Percentiles rank a stretch among this genome's conserved stretches.
Evolutionary conservation across 2,797 vertebrate genomes (phyloP).

Genomic region (Acridotheres tristis): DNA sequence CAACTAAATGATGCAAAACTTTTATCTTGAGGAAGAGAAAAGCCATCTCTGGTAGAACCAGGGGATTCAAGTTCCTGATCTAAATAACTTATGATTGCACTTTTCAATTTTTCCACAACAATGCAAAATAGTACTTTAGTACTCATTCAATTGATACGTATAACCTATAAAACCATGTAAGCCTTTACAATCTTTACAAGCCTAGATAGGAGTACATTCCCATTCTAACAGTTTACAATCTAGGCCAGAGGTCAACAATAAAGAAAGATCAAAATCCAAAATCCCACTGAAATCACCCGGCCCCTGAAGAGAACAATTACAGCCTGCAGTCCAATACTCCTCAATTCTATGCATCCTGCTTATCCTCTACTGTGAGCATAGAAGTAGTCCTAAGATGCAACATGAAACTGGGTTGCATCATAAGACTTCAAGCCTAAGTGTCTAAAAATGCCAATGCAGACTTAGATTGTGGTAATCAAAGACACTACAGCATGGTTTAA

Average conservation of each 20-base stretch:
- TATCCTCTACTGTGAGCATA: neutral
- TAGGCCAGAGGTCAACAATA: neutral
- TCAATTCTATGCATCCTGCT: accelerated
- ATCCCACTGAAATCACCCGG: neutral
- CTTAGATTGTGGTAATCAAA: neutral
- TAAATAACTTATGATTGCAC: neutral
- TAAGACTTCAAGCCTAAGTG: neutral
- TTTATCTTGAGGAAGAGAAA: neutral
- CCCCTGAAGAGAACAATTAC: neutral
- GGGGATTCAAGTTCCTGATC: neutral
- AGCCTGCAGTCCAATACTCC: neutral
- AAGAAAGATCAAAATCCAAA: neutral
- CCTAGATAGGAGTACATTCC: neutral
- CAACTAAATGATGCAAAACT: neutral
- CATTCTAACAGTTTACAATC: neutral
- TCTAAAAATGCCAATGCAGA: neutral
- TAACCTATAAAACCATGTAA: neutral
- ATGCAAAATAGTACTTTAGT: neutral
- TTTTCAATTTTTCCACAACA: neutral
- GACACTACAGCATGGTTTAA: neutral
- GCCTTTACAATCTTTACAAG: neutral
- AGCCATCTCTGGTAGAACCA: neutral
- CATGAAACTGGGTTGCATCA: neutral
- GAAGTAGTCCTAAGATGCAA: neutral
- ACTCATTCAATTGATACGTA: neutral